Evolutionary conservation across 1,140 invertebrate genomes (phyloP).

Genomic region (Drosophila cardini): DNA sequence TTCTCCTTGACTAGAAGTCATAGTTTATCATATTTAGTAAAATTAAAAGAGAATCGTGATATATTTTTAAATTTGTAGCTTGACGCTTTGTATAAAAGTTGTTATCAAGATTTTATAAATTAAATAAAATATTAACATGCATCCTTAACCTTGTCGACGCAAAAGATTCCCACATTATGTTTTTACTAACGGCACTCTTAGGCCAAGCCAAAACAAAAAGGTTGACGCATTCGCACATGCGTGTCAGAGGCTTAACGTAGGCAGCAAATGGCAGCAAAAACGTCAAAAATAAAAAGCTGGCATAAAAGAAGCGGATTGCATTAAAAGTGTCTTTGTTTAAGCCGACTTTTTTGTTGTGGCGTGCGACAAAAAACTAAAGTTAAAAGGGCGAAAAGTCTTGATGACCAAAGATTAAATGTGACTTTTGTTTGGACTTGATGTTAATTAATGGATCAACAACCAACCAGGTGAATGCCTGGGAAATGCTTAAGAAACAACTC

Average conservation of each 20-base stretch:
- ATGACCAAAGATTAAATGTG: constrained; percentile 60
- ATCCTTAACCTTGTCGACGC: constrained; percentile 71
- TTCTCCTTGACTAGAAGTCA: too few species aligned
- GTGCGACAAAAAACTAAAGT: constrained; percentile 57
- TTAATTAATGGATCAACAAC: constrained; percentile 66
- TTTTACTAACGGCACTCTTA: constrained; percentile 48
- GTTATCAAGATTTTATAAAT: constrained; percentile 18
- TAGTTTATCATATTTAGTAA: too few species aligned
- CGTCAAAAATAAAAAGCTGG: constrained; percentile 12
- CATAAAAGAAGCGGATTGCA: constrained; percentile 52
- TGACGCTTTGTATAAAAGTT: constrained; percentile 4
- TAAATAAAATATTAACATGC: constrained; percentile 18
- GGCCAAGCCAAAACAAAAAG: constrained; percentile 18
- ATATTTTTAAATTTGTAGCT: not conserved
- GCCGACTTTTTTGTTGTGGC: constrained; percentile 46
- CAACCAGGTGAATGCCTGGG: constrained; percentile 49
- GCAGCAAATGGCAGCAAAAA: constrained; percentile 32
- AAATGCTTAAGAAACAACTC: constrained; percentile 50
- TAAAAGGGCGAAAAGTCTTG: constrained; percentile 20
- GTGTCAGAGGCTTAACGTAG: constrained; percentile 52
- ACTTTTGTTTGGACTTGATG: constrained; percentile 48
- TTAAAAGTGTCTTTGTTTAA: constrained; percentile 72
- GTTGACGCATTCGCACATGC: constrained; percentile 52
- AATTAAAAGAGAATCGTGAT: not conserved
- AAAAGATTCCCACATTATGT: constrained; percentile 65